A percentile compares a stretch with the other conserved stretches of the same genome.
These are phyloP conservation scores for Manis pentadactyla DNA, from an alignment of 2,797 vertebrate species.

Conservation along the genomic window DNA sequence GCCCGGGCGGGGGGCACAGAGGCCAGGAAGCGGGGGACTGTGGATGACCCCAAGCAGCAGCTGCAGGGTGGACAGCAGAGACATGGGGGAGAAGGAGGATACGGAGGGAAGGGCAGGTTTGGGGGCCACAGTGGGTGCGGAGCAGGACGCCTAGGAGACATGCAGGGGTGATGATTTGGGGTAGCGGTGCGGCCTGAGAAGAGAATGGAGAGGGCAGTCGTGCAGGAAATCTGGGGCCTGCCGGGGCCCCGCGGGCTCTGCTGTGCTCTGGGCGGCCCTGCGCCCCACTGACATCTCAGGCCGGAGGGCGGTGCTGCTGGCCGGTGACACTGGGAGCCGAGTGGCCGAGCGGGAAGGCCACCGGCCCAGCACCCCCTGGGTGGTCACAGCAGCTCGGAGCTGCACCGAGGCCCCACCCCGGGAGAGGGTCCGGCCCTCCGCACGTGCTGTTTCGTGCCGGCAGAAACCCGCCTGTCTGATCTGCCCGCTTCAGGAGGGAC, in stretches of 20 bases:
- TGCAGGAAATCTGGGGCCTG: rapidly evolving
- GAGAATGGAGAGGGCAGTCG: rapidly evolving
- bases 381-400: too few species aligned
- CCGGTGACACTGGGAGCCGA: too few species aligned
- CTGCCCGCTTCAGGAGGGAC: rapidly evolving
- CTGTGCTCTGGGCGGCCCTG: rapidly evolving
- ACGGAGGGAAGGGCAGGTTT: neutral
- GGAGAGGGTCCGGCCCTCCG: too few species aligned
- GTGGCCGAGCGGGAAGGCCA: neutral
- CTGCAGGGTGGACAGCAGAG: rapidly evolving
- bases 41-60: rapidly evolving
- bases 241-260: neutral
- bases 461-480: rapidly evolving
- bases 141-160: rapidly evolving
- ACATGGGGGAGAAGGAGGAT: rapidly evolving
- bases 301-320: rapidly evolving
- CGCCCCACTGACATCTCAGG: rapidly evolving
- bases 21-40: rapidly evolving
- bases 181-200: rapidly evolving
- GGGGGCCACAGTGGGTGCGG: rapidly evolving
- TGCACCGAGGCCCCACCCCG: rapidly evolving
- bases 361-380: rapidly evolving
- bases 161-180: rapidly evolving
- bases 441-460: rapidly evolving
- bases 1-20: neutral